Evolutionary conservation across 2,888 invertebrate species (phyloP).

Genomic region (Folsomia candida): DNA sequence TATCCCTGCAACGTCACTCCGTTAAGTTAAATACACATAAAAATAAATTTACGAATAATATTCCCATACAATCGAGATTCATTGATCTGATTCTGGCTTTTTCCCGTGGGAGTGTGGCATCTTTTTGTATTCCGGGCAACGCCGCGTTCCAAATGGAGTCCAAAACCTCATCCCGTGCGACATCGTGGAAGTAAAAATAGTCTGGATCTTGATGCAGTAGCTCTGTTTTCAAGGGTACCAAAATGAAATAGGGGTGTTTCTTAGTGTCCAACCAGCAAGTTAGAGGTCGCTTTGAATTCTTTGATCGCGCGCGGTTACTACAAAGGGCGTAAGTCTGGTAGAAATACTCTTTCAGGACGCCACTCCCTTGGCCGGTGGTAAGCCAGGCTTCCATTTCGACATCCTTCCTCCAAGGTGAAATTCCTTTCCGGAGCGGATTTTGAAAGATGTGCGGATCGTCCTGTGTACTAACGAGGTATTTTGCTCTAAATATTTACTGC

Average conservation of each 20-base stretch:
- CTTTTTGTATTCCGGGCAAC: slow-evolving; percentile 45
- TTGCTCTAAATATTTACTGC: no score
- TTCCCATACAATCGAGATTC: slow-evolving; percentile 40
- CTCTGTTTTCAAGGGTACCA: slow-evolving; percentile 40
- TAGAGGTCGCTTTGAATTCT: slow-evolving; percentile 23
- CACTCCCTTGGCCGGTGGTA: slow-evolving; percentile 48
- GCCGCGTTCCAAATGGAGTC: slow-evolving; percentile 37
- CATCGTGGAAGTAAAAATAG: slow-evolving; percentile 29
- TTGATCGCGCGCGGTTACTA: no score
- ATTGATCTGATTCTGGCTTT: slow-evolving; percentile 48
- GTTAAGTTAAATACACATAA: no score
- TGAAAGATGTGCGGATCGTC: no score
- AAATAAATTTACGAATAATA: no score
- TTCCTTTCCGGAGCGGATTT: no score
- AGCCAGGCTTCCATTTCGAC: no score
- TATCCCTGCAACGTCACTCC: background rate
- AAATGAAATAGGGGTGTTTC: slow-evolving; percentile 35
- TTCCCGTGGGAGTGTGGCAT: slow-evolving; percentile 36
- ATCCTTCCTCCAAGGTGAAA: no score
- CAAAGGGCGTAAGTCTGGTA: no score
- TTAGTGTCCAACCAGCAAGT: slow-evolving; percentile 38
- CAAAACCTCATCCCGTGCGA: slow-evolving; percentile 31
- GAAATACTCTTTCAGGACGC: slow-evolving; percentile 31
- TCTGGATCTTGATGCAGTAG: slow-evolving; percentile 33
- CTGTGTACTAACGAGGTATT: no score